Evolutionary conservation across 2,888 invertebrate species (phyloP), one percentile per base, ranked within the genome.

Genomic region (Epistrophe eligans): DNA sequence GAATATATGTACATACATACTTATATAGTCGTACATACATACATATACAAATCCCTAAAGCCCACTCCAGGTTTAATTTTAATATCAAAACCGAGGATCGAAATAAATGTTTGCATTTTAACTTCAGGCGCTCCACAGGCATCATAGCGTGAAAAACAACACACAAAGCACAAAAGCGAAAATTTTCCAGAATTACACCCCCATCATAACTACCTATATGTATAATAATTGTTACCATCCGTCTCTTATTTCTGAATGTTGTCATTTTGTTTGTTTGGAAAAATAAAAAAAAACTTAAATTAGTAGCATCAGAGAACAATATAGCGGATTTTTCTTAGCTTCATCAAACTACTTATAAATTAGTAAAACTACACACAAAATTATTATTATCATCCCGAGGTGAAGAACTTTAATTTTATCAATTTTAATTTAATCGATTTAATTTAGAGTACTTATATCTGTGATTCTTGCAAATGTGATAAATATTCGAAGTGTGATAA

Each of bases 141-240:
- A 17, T 70, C 50, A 55, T 28, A 55, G 71, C 58, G 79, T 79
- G 70, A 84, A 79, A 76, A 64, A 74, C 50, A 76, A 84, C 74
- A 76, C 74, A 79, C 64, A 52, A 40, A 55, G 62, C 57, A 74
- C 73, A 38, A 50, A 62, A 84, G 28, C 48, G 40, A 32, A 52
- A 28, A 67, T 40, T 60, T 60, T n/a, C 40, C 57, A 50, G 58
- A 43, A 72, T 50, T 43, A 74, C 66, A 55, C 66, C 74, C 40
- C 3, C 38, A 32, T 38, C 38, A 32, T 38, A 50, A 1, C 9
- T 3, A 15, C 4, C 4, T 40, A 40, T 11, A n/a, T n/a, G n/a
- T n/a, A 45, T 9, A 17, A 45, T 48, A 17, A 50, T 2, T 19
- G 50, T 50, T 50, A 50, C 50, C 50, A 50, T 50, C 19, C 6